phyloP scores from a whole-genome alignment of 2,888 invertebrate species.

The Azorinus chamasolen region DNA sequence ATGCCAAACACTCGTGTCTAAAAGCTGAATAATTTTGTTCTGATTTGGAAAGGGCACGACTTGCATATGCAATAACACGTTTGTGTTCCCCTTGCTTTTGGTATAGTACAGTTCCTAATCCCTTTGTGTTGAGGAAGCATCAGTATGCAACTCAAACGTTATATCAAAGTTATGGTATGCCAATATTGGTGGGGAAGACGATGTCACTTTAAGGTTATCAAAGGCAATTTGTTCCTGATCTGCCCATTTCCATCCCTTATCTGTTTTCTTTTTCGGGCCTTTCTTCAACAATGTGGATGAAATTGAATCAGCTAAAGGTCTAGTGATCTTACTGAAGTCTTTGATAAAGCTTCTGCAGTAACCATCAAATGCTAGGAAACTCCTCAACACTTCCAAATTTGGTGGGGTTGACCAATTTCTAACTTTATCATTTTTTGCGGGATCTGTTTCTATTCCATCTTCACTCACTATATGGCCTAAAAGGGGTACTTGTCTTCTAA shows the following conservation, averaged over 20 bases:
- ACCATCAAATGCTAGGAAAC: constrained; percentile 53
- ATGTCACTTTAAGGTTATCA: constrained; percentile 29
- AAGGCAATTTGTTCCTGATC: constrained; percentile 21
- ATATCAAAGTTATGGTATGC: constrained; percentile 36
- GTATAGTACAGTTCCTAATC: constrained; percentile 53
- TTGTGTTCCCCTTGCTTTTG: constrained; percentile 33
- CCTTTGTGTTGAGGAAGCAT: constrained; percentile 36
- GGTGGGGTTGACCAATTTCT: constrained; percentile 57
- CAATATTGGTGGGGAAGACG: constrained; percentile 41
- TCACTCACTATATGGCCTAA: constrained; percentile 34
- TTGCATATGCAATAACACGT: constrained; percentile 55
- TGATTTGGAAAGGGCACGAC: constrained; percentile 11
- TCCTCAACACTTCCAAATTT: constrained; percentile 28
- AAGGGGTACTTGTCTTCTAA: not conserved
- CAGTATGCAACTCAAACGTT: constrained; percentile 58
- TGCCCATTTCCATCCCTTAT: constrained; percentile 34
- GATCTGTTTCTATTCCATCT: constrained; percentile 55
- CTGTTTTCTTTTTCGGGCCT: not conserved
- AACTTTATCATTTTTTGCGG: constrained; percentile 44
- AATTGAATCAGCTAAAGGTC: constrained; percentile 48
- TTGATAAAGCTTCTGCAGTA: constrained; percentile 59
- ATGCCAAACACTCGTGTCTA: constrained; percentile 1
- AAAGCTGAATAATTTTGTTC: constrained; percentile 10
- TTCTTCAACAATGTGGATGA: constrained; percentile 25
- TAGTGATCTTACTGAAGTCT: too few species aligned